Conservation (phyloP, 2,113 vertebrate species). For the Megalops atlanticus region DNA sequence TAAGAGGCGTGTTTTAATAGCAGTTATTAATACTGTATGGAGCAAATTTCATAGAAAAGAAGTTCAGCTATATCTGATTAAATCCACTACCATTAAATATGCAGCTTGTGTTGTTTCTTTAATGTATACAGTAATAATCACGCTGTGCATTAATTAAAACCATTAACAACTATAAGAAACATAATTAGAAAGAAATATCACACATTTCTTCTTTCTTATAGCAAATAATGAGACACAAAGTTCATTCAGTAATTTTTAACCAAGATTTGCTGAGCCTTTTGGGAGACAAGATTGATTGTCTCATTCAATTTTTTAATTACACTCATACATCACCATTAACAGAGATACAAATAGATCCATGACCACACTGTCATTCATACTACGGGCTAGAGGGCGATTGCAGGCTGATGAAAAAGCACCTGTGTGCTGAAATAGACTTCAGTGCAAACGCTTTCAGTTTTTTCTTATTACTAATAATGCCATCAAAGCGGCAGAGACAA, state of each 20-base stretch:
- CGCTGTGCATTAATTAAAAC: neutral
- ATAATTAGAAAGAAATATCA: slow-evolving; percentile 5
- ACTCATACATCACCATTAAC: slow-evolving; percentile 33
- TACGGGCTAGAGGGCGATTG: neutral
- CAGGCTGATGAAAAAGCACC: neutral
- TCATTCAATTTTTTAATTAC: slow-evolving; percentile 28
- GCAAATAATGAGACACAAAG: neutral
- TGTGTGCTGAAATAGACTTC: neutral
- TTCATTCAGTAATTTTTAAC: neutral
- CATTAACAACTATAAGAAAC: neutral
- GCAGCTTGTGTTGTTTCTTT: neutral
- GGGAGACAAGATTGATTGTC: slow-evolving; percentile 26
- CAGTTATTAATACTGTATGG: neutral
- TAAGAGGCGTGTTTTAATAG: neutral
- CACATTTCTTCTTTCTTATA: neutral
- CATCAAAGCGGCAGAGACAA: neutral
- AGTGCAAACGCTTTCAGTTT: neutral
- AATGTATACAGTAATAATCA: slow-evolving; percentile 2
- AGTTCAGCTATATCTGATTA: neutral
- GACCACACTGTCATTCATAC: neutral
- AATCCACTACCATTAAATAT: neutral
- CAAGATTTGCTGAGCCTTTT: slow-evolving; percentile 1
- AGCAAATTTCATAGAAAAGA: neutral
- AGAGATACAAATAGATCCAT: slow-evolving; percentile 16
- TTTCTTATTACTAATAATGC: neutral